Conservation (phyloP, 2,113 vertebrate species). For the Proterorhinus semilunaris region DNA sequence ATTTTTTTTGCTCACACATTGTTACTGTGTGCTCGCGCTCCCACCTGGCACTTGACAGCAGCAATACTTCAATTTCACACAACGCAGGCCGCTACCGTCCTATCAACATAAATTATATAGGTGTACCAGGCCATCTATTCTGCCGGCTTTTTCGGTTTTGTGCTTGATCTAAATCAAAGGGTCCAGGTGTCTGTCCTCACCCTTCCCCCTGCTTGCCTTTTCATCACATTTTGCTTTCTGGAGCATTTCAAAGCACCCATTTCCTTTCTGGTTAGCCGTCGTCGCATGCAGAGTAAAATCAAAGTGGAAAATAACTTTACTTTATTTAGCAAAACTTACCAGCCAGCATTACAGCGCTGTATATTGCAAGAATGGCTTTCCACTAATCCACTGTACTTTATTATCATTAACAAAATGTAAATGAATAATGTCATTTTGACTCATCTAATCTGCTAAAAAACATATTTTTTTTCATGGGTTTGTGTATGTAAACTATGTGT, state of each 20-base stretch:
- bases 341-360: background rate
- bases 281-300: background rate
- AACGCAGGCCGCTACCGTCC: slow-evolving; percentile 1
- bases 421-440: too few relatives aligned
- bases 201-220: background rate
- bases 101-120: slow-evolving; percentile 22
- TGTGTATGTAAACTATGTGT: too few relatives aligned
- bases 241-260: background rate
- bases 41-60: slow-evolving; percentile 7
- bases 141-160: slow-evolving; percentile 4
- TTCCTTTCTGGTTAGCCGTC: background rate
- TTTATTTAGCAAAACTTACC: background rate
- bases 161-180: slow-evolving; percentile 7
- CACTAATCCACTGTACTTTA: too few relatives aligned
- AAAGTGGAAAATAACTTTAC: background rate
- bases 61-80: slow-evolving; percentile 17
- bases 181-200: background rate
- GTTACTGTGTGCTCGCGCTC: slow-evolving; percentile 1
- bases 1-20: background rate
- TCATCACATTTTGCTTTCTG: background rate
- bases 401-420: too few relatives aligned
- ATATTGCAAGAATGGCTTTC: background rate
- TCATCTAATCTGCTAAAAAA: too few relatives aligned
- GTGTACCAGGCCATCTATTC: background rate
- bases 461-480: too few relatives aligned